These are phyloP conservation scores for Torymus tubicola DNA, from an alignment of 2,888 invertebrate species.

Conservation along the genomic window DNA sequence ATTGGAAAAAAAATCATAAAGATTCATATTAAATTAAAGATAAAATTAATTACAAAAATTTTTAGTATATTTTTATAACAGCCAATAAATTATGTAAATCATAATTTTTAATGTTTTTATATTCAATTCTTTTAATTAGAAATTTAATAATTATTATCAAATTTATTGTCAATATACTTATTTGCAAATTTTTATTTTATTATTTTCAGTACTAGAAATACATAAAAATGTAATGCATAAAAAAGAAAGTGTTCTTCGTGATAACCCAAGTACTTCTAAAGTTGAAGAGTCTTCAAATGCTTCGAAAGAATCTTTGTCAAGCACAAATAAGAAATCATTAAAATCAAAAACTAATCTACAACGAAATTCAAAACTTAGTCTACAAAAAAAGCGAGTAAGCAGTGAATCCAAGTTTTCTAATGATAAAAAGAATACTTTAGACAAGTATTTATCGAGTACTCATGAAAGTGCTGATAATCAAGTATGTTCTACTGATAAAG, in stretches of 20 bases:
- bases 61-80: too few relatives aligned
- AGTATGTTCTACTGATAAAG: conserved; percentile 43
- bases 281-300: conserved; percentile 18
- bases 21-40: too few relatives aligned
- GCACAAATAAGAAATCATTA: conserved; percentile 3
- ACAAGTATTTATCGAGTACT: conserved; percentile 33
- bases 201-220: conserved; percentile 36
- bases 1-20: too few relatives aligned
- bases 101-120: background rate
- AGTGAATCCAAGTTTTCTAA: background rate
- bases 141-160: conserved; percentile 3
- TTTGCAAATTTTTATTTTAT: too few relatives aligned
- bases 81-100: too few relatives aligned
- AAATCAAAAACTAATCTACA: conserved; percentile 19
- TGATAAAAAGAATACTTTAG: conserved; percentile 33
- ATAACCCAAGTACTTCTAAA: conserved; percentile 11
- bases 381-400: background rate
- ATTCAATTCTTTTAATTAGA: background rate
- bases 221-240: conserved; percentile 31
- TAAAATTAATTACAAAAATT: too few relatives aligned
- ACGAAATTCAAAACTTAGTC: background rate
- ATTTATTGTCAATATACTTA: too few relatives aligned
- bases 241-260: conserved; percentile 37
- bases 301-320: conserved; percentile 1
- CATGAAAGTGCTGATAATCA: conserved; percentile 7